Evolutionary conservation across 35 echinoderm and acorn worm genomes (phyloP), one percentile per base, ranked within the genome.

Genomic region (Anneissia japonica): DNA sequence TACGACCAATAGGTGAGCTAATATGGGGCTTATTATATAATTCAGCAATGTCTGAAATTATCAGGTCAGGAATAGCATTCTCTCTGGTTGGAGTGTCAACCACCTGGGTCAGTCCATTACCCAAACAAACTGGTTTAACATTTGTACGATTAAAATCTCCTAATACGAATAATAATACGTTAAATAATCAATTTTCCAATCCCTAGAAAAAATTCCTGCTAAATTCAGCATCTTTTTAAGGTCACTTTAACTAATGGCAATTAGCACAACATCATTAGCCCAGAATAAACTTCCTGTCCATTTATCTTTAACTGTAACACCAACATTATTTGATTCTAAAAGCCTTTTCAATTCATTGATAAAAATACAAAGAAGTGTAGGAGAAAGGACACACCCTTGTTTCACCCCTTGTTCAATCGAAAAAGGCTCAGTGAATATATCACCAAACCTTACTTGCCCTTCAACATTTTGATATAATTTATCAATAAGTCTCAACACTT

Each of bases 1-100:
- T 46, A 82, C 26, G 37, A 4, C 80, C 80, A 82, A 82, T 43
- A 19, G 80, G 80, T 29, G 80, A 35, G 26, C 30, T 43, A 37
- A 82, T 40, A 16, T 35, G 12, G 46, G 38, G 80, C 11, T 35
- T 32, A 43, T 23, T 40, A 37, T 82, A 82, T 23, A 82, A 40
- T 26, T 82, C 32, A 31, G 32, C 31, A 34, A 79, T 31, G 37
- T 79, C 37, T 3, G 76, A 34, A 17, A 82, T 32, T 23, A 43
- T 82, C 34, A 40, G n/a, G 37, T 43, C 40, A 43, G 14, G 40
- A 43, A 43, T 43, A 43, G 40, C 40, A 43, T 43, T 43, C 4
- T 43, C 40, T 43, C 40, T 43, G 40, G 40, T 43, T 43, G 40
- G 40, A 6, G 40, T 6, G 4, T 43, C 14, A 43, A 43, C 40